Evolutionary conservation across 1,140 invertebrate species (phyloP).

Genomic region (Calliphora vicina): DNA sequence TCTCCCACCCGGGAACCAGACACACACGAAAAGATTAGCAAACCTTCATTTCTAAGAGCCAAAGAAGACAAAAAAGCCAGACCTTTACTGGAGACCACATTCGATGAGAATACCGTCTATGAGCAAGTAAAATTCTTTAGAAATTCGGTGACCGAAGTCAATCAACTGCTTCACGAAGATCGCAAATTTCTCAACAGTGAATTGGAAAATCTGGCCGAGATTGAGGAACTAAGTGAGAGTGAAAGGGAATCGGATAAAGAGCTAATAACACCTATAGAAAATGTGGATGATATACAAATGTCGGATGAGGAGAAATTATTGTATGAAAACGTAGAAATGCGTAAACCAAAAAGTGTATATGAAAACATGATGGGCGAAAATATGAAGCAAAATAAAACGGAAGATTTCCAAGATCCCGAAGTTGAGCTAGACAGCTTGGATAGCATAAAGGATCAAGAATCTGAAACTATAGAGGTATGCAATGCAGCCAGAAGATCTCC

Average conservation of each 20-base stretch:
- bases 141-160: slow-evolving; percentile 77
- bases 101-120: slow-evolving; percentile 69
- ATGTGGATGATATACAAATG: slow-evolving; percentile 1
- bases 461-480: slow-evolving; percentile 33
- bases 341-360: slow-evolving; percentile 64
- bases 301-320: slow-evolving; percentile 44
- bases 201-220: slow-evolving; percentile 61
- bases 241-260: slow-evolving; percentile 45
- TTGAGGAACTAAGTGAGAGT: slow-evolving; percentile 44
- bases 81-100: slow-evolving; percentile 56
- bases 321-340: slow-evolving; percentile 62
- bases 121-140: slow-evolving; percentile 79
- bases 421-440: slow-evolving; percentile 59
- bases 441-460: slow-evolving; percentile 60
- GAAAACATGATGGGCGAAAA: slow-evolving; percentile 65
- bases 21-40: not conserved
- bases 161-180: slow-evolving; percentile 66
- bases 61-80: slow-evolving; percentile 36
- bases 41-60: not conserved
- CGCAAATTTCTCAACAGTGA: not conserved
- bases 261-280: not conserved
- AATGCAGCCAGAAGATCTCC: slow-evolving; percentile 51
- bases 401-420: slow-evolving; percentile 44
- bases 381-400: slow-evolving; percentile 47
- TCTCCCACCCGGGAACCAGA: slow-evolving; percentile 50